phyloP scores from a whole-genome alignment of 2,888 invertebrate genomes.

The Eupithecia vulgata region DNA sequence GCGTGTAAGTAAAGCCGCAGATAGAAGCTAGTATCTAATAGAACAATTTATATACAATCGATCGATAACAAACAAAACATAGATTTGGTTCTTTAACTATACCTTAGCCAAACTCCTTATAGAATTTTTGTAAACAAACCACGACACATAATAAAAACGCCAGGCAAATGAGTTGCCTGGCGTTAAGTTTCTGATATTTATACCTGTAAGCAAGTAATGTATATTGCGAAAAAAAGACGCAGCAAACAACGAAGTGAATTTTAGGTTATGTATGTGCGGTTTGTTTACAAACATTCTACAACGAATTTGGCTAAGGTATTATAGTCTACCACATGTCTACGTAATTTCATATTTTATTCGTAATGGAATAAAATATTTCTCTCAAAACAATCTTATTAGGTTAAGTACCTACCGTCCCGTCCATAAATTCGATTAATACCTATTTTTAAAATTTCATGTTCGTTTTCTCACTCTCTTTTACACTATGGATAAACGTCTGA shows the following conservation, averaged over 20 bases:
- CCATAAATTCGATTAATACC: conserved; percentile 4
- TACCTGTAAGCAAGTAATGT: too few species aligned
- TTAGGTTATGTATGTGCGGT: too few species aligned
- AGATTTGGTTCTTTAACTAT: background rate
- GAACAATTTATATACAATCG: background rate
- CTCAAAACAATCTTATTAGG: background rate
- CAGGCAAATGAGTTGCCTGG: too few species aligned
- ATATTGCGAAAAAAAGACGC: too few species aligned
- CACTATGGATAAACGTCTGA: background rate
- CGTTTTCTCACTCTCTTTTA: background rate
- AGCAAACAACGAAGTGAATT: too few species aligned
- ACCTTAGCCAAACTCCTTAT: too few species aligned
- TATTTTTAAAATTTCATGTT: background rate
- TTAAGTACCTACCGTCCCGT: background rate
- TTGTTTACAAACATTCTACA: too few species aligned
- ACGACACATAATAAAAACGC: too few species aligned
- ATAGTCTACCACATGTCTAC: background rate
- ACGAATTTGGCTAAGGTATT: too few species aligned
- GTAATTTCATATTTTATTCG: background rate
- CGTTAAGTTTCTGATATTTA: too few species aligned
- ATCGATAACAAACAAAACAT: background rate
- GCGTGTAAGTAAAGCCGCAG: background rate
- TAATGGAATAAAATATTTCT: background rate
- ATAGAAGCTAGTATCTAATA: background rate
- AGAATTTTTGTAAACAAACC: too few species aligned